These are phyloP conservation scores for Oncorhynchus mykiss DNA, from an alignment of 2,113 vertebrate species.

Conservation along the genomic window DNA sequence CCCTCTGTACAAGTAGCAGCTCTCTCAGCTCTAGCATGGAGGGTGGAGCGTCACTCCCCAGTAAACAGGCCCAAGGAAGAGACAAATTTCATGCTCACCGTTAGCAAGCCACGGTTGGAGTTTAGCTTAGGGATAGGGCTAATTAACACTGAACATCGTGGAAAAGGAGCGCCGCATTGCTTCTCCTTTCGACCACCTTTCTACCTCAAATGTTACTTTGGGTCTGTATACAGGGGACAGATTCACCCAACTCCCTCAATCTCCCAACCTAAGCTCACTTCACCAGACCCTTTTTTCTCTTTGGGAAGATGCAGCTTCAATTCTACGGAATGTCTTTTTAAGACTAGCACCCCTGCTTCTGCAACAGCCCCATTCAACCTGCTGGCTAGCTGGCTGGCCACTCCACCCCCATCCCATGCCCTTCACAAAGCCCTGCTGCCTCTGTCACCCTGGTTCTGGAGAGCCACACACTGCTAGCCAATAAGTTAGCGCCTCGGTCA, in stretches of 20 bases:
- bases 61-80: conserved; percentile 74
- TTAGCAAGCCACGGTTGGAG: conserved; percentile 26
- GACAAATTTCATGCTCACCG: conserved; percentile 20
- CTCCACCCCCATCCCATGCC: conserved; percentile 70
- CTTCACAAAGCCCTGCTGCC: conserved; percentile 39
- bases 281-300: conserved; percentile 53
- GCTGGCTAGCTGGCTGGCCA: conserved; percentile 65
- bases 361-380: conserved; percentile 75
- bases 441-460: conserved; percentile 59
- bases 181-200: not conserved
- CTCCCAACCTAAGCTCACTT: conserved; percentile 40
- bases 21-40: conserved; percentile 69
- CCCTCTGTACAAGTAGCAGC: conserved; percentile 56
- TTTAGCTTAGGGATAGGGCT: not conserved
- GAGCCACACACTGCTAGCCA: conserved; percentile 51
- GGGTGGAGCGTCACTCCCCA: conserved; percentile 69
- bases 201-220: conserved; percentile 36
- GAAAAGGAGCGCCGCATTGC: not conserved
- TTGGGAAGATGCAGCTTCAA: conserved; percentile 75
- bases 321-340: conserved; percentile 76
- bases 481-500: not conserved
- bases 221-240: conserved; percentile 76
- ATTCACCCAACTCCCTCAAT: conserved; percentile 50
- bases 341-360: conserved; percentile 75
- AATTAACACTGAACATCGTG: not conserved